Base-by-base conservation (phyloP, 2,888 invertebrate genomes). In the Mesorhabditis spiculigera region DNA sequence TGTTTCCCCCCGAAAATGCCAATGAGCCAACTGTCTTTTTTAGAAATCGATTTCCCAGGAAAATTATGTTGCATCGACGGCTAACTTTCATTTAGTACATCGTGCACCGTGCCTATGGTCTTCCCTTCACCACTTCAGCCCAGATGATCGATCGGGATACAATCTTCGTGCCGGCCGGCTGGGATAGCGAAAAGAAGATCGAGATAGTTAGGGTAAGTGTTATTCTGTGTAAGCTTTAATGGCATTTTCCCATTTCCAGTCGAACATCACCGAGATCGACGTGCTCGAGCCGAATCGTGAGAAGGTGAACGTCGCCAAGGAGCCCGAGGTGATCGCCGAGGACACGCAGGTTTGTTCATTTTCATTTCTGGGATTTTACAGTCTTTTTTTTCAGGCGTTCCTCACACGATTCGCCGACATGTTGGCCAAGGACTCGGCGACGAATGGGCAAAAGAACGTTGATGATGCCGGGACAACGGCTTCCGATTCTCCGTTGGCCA, bases 141-240 rank as follows among this genome's bases (percentile, higher is more conserved):
- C 81, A 83, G 70, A 77, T 85, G 63, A 83, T 85, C 28, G 84
- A 85, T 64, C 75, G 81, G 50, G 82, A 84, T 62, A 72, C 75
- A 16, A 75, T 85, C 44, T 82, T 28, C 69, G 79, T 85, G 5
- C 85, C 85, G 5, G 79, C 85, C 41, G 85, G 85, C 5, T 85
- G 85, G 85, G 85, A 85, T 70, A 75, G 79, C 5, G 78, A 81
- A 63, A 78, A 81, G 68, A 85, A 85, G 72, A 78, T 85, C 65
- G 80, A 81, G 43, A 78, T 84, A 43, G 74, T 80, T 61, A 77
- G 75, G 70, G 83, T 80, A 45, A 45, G 43, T n/a, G 16, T 65
- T 65, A 13, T 58, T 45, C 58, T 28, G 28, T 28, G 28, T 28
- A 28, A 28, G 28, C 28, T 28, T 28, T 28, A 28, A 28, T 28